Evolutionary conservation across 2,797 vertebrate genomes (phyloP), one percentile per base, ranked within the genome.

Genomic region (Chromis chromis): DNA sequence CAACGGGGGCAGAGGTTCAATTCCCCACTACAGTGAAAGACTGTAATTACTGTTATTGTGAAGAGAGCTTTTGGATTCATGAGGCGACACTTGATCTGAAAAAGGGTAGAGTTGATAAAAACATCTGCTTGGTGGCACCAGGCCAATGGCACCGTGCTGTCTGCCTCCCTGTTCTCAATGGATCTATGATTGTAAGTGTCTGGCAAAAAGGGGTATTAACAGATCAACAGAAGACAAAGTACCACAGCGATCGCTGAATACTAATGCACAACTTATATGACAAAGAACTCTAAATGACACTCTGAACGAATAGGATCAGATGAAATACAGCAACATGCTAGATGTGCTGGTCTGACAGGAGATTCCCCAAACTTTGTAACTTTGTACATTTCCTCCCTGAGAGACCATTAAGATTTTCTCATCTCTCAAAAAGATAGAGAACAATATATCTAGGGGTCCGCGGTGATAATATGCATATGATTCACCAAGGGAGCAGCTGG

Each of bases 31-130:
- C 6, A 50, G 8, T 11, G 53, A 70, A 28, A 71, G 79, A 56
- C 16, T 62, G 72, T 86, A 85, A 89, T 89, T 78, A 81, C 74
- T 79, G 78, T 80, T 75, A 82, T 87, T 85, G 84, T 72, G 75
- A 55, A 58, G 65, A 58, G 58, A 74, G 44, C 65, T 84, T n/a
- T 78, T 36, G 48, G 73, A 86, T 82, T 85, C 79, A 84, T 49
- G 79, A 83, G 77, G 59, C 12, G 22, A 78, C 79, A 62, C 69
- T 70, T 74, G 40, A 88, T 76, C 65, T 68, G 66, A 76, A 59
- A 84, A 60, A 67, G 65, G 65, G 56, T 64, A 49, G 39, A 12
- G 61, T 46, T 65, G 78, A 84, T 84, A 64, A 85, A 79, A 87
- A 75, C 71, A 54, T 75, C 62, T 58, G 70, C 65, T 48, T 62